These are phyloP conservation scores for Pachyseris speciosa DNA, from an alignment of 64 coral and sea anemone species.

Conservation along the genomic window DNA sequence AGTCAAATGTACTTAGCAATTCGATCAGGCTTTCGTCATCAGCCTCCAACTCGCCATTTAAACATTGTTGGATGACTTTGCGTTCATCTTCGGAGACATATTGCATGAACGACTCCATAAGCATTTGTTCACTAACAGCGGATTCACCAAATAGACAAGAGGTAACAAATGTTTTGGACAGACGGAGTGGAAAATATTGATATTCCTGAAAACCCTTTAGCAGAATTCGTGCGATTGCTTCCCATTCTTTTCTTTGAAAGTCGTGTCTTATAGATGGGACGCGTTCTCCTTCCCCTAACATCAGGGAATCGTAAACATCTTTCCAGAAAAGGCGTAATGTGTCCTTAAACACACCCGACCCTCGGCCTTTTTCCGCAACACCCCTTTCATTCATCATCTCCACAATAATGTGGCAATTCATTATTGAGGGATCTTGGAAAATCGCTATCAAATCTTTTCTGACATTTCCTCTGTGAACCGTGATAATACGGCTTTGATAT, in stretches of 20 bases:
- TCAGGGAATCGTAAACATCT: constrained; percentile 35
- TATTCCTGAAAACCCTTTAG: constrained; percentile 11
- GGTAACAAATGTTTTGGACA: constrained; percentile 39
- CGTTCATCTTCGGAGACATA: background rate
- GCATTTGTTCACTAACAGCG: background rate
- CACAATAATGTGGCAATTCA: background rate
- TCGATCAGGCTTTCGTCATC: constrained; percentile 9
- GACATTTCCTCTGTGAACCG: background rate
- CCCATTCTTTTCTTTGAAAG: constrained; percentile 49
- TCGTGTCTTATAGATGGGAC: constrained; percentile 44
- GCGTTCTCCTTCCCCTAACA: constrained; percentile 36
- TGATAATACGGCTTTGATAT: background rate
- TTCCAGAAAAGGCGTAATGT: constrained; percentile 16
- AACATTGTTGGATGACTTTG: background rate
- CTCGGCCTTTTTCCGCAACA: constrained; percentile 11
- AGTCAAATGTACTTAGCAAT: constrained; percentile 11
- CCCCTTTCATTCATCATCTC: background rate
- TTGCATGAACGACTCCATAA: background rate
- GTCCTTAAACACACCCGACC: constrained; percentile 31
- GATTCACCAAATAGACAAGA: constrained; percentile 9
- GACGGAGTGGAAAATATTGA: constrained; percentile 26
- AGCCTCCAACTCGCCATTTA: background rate
- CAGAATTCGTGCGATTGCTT: constrained; percentile 32
- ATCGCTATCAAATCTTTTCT: background rate
- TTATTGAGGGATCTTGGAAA: background rate